Evolutionary conservation across 2,888 invertebrate species (phyloP), one percentile per base, ranked within the genome.

Genomic region (Eristalinus aeneus): DNA sequence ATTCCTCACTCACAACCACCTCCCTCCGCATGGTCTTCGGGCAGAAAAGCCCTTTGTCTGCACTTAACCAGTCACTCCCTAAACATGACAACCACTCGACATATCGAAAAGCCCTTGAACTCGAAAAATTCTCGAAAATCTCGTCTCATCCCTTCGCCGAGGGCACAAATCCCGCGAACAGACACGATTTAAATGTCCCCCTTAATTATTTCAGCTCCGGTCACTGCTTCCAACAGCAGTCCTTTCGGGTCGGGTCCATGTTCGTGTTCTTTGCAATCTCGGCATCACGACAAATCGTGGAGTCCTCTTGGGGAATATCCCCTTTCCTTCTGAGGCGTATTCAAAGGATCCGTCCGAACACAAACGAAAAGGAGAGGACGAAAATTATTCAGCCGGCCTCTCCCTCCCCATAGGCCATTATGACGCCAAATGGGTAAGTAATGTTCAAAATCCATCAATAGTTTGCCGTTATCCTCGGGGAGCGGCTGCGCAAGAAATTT

Each of bases 371-470:
- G 23, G 23, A 12, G 12, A 56, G 12, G 22, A 23, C 12, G 23
- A 56, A 56, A 56, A 56, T 56, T 63, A 75, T 80, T 63, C 31
- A 71, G 34, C 16, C 46, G 16, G 16, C 63, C 58, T 60, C 46
- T 9, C 61, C 63, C 36, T 58, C 3, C 36, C 81, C 54, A n/a
- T 36, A 10, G 73, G 76, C 53, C 31, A 60, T 80, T 73, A 68
- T 60, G 60, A 74, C 71, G 82, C 78, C 71, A 77, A 86, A 82
- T 77, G 77, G 82, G 86, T 74, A 78, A 78, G 74, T 82, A 82
- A 86, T 86, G 77, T 68, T 77, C 39, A 77, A 77, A 82, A 78
- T 82, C 86, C 71, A 82, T 86, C 82, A 86, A 78, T 86, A 81
- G 76, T 81, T 81, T 64, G 63, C 76, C 67, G 73, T 73, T 81